A percentile compares a stretch with the other conserved stretches of the same genome.
Evolutionary conservation across 2,888 invertebrate species (phyloP).

Genomic region (Leucophenga montana): DNA sequence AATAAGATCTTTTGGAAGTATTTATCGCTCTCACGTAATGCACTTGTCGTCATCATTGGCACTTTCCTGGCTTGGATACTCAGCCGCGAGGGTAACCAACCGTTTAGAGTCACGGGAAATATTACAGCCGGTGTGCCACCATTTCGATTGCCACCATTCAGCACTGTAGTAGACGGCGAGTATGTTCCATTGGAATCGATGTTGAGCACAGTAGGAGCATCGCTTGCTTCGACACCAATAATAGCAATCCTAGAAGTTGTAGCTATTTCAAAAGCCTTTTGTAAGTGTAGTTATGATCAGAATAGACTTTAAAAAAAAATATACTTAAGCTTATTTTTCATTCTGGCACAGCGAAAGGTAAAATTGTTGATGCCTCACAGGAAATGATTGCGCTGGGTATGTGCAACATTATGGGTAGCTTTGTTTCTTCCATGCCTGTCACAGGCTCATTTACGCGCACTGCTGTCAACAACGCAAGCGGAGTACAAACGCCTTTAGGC

Average conservation of each 20-base stretch:
- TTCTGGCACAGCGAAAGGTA: constrained; percentile 79
- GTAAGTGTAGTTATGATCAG: constrained; percentile 73
- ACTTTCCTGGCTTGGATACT: constrained; percentile 79
- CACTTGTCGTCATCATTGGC: constrained; percentile 83
- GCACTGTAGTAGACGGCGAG: constrained; percentile 77
- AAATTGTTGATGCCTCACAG: constrained; percentile 87
- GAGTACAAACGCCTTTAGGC: constrained; percentile 88
- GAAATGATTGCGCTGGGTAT: constrained; percentile 91
- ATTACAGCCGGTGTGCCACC: constrained; percentile 83
- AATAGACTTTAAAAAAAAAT: background rate
- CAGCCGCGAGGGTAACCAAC: constrained; percentile 74
- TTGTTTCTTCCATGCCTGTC: constrained; percentile 89
- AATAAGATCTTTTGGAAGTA: constrained; percentile 67
- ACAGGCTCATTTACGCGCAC: constrained; percentile 91
- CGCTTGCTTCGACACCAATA: constrained; percentile 80
- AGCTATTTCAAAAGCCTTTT: constrained; percentile 85
- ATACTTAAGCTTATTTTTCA: background rate
- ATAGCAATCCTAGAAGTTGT: constrained; percentile 84
- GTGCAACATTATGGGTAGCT: constrained; percentile 86
- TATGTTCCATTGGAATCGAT: constrained; percentile 78
- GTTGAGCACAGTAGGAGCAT: constrained; percentile 78
- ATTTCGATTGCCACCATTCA: constrained; percentile 81
- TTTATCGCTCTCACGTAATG: constrained; percentile 83
- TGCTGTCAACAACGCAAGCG: constrained; percentile 93
- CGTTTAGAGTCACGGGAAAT: constrained; percentile 81